Percentiles rank a stretch among this genome's conserved stretches.
phyloP scores from a whole-genome alignment of 2,888 invertebrate genomes.

The Amphipoea lucens region DNA sequence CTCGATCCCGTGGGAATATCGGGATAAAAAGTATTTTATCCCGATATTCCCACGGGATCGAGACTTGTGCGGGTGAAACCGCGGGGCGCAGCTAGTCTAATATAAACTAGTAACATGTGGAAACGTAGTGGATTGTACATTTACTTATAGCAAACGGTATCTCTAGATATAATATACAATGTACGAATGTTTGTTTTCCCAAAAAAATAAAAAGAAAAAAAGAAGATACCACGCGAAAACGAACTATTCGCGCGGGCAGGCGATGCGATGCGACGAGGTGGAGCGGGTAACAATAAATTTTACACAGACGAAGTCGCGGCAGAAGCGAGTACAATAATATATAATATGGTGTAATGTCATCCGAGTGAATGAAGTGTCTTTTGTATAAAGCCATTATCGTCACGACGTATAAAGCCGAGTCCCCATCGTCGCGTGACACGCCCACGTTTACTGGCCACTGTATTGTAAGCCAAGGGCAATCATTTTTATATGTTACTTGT shows the following conservation, averaged over 20 bases:
- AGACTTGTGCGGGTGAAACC: too few relatives aligned
- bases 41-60: too few relatives aligned
- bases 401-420: background rate
- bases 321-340: background rate
- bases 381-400: constrained; percentile 6
- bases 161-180: too few relatives aligned
- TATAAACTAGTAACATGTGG: too few relatives aligned
- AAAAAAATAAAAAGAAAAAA: background rate
- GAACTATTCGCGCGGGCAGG: background rate
- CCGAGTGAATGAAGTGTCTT: background rate
- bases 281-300: too few relatives aligned
- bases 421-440: background rate
- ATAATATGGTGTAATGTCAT: background rate
- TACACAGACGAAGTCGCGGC: too few relatives aligned
- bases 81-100: too few relatives aligned
- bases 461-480: background rate
- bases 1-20: too few relatives aligned
- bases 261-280: background rate
- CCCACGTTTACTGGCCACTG: background rate
- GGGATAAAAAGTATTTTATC: too few relatives aligned
- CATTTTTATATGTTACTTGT: constrained; percentile 1
- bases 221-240: background rate
- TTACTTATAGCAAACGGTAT: too few relatives aligned
- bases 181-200: too few relatives aligned
- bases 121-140: too few relatives aligned